These are phyloP conservation scores for Erebia epiphron DNA, from an alignment of 2,888 invertebrate genomes.

Conservation along the genomic window DNA sequence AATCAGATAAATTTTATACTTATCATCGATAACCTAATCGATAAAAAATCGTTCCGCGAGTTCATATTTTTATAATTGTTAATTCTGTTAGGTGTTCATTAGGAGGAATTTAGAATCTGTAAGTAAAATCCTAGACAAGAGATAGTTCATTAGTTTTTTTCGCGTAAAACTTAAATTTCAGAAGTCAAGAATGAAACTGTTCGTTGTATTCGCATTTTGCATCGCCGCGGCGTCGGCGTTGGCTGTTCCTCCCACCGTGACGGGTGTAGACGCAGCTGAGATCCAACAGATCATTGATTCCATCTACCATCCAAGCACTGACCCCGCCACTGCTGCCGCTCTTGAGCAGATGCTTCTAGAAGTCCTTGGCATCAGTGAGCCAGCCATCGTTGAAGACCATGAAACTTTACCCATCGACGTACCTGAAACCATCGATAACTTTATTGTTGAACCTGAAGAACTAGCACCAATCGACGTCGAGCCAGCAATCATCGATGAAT, in stretches of 20 bases:
- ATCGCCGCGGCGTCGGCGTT: slow-evolving; percentile 41
- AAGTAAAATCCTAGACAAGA: background rate
- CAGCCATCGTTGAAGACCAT: slow-evolving; percentile 29
- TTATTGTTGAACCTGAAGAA: slow-evolving; percentile 38
- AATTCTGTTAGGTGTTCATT: background rate
- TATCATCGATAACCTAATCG: slow-evolving; percentile 13
- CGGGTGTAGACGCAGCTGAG: slow-evolving; percentile 34
- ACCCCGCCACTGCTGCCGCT: slow-evolving; percentile 49
- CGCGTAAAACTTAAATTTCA: slow-evolving; percentile 21
- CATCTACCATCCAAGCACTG: slow-evolving; percentile 51
- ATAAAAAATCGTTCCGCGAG: slow-evolving; percentile 10
- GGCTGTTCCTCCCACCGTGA: slow-evolving; percentile 32
- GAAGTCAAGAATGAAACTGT: slow-evolving; percentile 30
- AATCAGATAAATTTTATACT: background rate
- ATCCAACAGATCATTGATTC: slow-evolving; percentile 45
- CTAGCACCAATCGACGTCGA: slow-evolving; percentile 23
- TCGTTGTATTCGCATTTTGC: slow-evolving; percentile 57
- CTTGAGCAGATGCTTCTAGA: slow-evolving; percentile 46
- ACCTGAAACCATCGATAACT: slow-evolving; percentile 47
- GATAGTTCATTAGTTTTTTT: background rate
- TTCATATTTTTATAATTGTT: background rate
- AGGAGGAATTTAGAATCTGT: background rate
- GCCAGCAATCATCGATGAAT: slow-evolving; percentile 40
- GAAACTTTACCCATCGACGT: slow-evolving; percentile 40
- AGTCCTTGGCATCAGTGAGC: slow-evolving; percentile 38